A percentile compares a stretch with the other conserved stretches of the same genome.
These are phyloP conservation scores for Scaptomyza parva DNA, from an alignment of 2,888 invertebrate species.

Conservation along the genomic window DNA sequence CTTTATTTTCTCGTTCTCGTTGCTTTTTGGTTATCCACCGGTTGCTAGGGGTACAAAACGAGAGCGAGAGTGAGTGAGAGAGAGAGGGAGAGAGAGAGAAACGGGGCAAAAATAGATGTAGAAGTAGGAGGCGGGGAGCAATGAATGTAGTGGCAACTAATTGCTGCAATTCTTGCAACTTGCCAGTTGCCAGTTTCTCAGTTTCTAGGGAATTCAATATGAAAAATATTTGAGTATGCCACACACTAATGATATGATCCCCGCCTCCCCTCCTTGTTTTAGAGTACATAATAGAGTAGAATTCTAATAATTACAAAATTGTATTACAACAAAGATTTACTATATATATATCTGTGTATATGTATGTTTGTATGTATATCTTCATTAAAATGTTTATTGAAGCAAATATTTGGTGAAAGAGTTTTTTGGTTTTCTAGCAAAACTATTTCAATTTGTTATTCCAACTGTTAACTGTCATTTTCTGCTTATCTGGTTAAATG, in stretches of 20 bases:
- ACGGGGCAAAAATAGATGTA: slow-evolving; percentile 32
- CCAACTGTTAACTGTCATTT: neutral
- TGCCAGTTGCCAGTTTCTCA: slow-evolving; percentile 5
- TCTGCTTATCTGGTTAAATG: neutral
- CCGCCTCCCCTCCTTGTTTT: no score
- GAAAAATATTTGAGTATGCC: neutral
- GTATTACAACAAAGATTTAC: no score
- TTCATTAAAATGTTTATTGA: no score
- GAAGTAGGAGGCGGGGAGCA: slow-evolving; percentile 33
- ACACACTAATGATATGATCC: slow-evolving; percentile 13
- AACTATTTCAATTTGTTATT: neutral
- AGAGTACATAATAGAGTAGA: neutral
- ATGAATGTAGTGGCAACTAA: slow-evolving; percentile 33
- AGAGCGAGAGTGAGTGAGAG: slow-evolving; percentile 34
- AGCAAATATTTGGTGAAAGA: no score
- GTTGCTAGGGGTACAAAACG: slow-evolving; percentile 72
- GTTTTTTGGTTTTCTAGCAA: neutral
- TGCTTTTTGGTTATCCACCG: slow-evolving; percentile 45
- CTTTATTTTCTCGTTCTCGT: slow-evolving; percentile 13
- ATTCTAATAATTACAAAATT: neutral
- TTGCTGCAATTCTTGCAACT: slow-evolving; percentile 20
- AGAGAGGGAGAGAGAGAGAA: slow-evolving; percentile 20
- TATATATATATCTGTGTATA: no score
- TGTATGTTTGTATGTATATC: no score
- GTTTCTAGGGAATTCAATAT: neutral